These are phyloP conservation scores for Galemys pyrenaicus DNA, from an alignment of 2,113 vertebrate genomes.

Conservation along the genomic window DNA sequence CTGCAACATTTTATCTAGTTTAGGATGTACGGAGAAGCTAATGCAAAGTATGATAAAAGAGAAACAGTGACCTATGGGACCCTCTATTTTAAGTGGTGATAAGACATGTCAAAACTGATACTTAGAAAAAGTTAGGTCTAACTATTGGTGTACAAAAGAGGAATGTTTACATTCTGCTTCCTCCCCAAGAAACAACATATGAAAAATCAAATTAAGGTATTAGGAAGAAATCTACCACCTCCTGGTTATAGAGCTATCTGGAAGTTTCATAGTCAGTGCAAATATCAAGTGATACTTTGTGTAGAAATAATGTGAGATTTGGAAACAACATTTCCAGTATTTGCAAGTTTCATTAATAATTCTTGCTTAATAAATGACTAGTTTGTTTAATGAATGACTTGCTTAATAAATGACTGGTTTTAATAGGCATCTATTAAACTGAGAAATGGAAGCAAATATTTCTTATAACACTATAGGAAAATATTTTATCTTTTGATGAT, in stretches of 20 bases:
- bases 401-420: too few relatives aligned
- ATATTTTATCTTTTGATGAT: neutral
- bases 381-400: too few relatives aligned
- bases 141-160: neutral
- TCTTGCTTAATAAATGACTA: neutral
- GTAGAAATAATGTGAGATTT: neutral
- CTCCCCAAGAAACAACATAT: neutral
- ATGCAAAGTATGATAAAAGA: neutral
- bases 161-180: neutral
- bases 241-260: neutral
- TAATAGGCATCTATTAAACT: neutral
- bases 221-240: neutral
- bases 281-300: neutral
- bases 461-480: neutral
- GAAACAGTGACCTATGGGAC: neutral
- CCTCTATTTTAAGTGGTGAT: neutral
- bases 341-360: neutral
- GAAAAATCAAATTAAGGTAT: neutral
- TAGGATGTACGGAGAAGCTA: neutral
- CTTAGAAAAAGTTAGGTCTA: conserved; percentile 4
- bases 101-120: neutral
- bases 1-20: neutral
- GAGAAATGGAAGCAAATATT: neutral
- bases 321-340: neutral
- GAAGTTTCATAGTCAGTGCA: neutral